Conservation (phyloP, 2,888 invertebrate species). For the Pemphredon lugubris region DNA sequence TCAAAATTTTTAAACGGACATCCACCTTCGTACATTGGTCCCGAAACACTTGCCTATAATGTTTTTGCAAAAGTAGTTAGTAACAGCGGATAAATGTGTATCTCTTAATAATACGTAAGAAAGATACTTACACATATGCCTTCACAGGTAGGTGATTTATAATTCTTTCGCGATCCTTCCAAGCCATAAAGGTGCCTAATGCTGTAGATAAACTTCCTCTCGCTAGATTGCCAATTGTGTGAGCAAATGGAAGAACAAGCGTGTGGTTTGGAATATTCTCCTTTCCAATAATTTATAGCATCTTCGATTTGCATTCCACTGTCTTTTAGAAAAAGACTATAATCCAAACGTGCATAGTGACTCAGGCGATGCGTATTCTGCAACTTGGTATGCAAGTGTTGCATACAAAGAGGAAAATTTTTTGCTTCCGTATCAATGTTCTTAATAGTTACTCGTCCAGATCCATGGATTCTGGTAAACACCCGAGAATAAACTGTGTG, state of each 20-base stretch:
- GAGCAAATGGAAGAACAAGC: constrained; percentile 82
- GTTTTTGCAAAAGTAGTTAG: background rate
- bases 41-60: constrained; percentile 75
- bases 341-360: constrained; percentile 85
- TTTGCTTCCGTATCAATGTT: constrained; percentile 81
- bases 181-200: constrained; percentile 88
- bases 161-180: constrained; percentile 86
- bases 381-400: constrained; percentile 83
- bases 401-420: constrained; percentile 86
- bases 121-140: constrained; percentile 83
- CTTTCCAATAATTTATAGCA: constrained; percentile 85
- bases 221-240: constrained; percentile 86
- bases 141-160: constrained; percentile 84
- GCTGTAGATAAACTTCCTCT: constrained; percentile 85
- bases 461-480: constrained; percentile 36
- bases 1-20: constrained; percentile 86
- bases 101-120: background rate
- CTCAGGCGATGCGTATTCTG: constrained; percentile 84
- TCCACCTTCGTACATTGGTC: constrained; percentile 83
- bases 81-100: constrained; percentile 6
- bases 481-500: constrained; percentile 62
- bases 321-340: constrained; percentile 88
- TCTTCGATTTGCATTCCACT: constrained; percentile 86
- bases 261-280: constrained; percentile 84
- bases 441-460: constrained; percentile 63